Percentiles rank a stretch among this genome's conserved stretches.
Evolutionary conservation across 2,797 vertebrate species (phyloP).

Genomic region (Linurgus olivaceus): DNA sequence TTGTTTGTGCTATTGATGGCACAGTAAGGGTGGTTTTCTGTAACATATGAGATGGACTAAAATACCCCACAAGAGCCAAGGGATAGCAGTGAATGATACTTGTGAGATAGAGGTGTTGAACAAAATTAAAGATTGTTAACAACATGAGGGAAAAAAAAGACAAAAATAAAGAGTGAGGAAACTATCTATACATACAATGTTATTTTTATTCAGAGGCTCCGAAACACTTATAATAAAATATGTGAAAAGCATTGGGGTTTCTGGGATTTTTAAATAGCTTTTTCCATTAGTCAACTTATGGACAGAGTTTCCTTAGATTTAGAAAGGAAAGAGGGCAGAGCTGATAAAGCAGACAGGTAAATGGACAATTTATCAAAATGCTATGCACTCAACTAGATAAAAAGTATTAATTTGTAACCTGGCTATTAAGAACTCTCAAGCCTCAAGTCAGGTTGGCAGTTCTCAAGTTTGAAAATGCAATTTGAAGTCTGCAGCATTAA

Average conservation of each 20-base stretch:
- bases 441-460: conserved; percentile 4
- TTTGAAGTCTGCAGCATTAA: conserved; percentile 28
- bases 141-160: background rate
- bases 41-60: background rate
- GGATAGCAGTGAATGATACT: background rate
- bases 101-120: background rate
- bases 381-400: conserved; percentile 21
- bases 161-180: background rate
- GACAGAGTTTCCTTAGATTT: background rate
- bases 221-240: background rate
- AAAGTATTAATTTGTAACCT: conserved; percentile 41
- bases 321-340: background rate
- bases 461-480: conserved; percentile 41
- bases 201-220: background rate
- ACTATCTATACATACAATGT: background rate
- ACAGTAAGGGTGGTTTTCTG: background rate
- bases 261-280: background rate
- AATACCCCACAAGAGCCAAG: background rate
- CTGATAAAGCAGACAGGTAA: conserved; percentile 14
- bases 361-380: conserved; percentile 43
- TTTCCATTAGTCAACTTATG: background rate
- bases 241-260: background rate
- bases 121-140: background rate
- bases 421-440: conserved; percentile 47
- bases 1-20: background rate